Evolutionary conservation across 53 echinoderm and acorn worm species (phyloP), one percentile per base, ranked within the genome.

Genomic region (Luidia sarsii): DNA sequence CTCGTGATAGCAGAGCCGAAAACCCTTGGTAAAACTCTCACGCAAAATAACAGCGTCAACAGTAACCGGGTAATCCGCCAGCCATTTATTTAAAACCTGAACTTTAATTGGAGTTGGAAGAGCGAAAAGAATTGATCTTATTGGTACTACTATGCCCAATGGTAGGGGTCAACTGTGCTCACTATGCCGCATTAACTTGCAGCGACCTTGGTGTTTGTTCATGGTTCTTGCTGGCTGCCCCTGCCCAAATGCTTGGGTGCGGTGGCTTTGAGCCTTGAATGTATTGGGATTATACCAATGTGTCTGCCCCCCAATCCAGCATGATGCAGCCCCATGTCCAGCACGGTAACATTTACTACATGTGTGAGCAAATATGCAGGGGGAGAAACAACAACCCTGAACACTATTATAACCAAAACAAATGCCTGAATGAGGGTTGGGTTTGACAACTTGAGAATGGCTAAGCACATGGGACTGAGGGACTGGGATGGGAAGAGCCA

Each of bases 331-430:
- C 33, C 34, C 28, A 33, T 63, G 63, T 16, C 63, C 63, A 33
- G 63, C 3, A 8, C 63, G 63, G 16, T 15, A 33, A 27, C 63
- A 63, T 33, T 35, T 33, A 3, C 34, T 32, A 20, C 63, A 63
- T 33, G 63, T 63, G 34, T 63, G 63, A 3, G 63, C 63, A 63
- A 63, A 63, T 63, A 33, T 63, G 34, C 63, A 63, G 16, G 15
- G 11, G 3, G n/a, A 8, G 15, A 63, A 63, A 63, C 4, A 9
- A 53, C 53, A 53, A 16, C 53, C 53, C 18, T 53, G 53, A 21
- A 21, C 22, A 21, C 53, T 53, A 19, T 53, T 53, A 21, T 11
- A 53, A 53, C n/a, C 18, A 53, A n/a, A 53, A 21, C 53, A 53
- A 53, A 53, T 21, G 22, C 53, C 53, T 4, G 53, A 53, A 16